Conservation (phyloP, 1,140 invertebrate species). For the Drosophila mayri region DNA sequence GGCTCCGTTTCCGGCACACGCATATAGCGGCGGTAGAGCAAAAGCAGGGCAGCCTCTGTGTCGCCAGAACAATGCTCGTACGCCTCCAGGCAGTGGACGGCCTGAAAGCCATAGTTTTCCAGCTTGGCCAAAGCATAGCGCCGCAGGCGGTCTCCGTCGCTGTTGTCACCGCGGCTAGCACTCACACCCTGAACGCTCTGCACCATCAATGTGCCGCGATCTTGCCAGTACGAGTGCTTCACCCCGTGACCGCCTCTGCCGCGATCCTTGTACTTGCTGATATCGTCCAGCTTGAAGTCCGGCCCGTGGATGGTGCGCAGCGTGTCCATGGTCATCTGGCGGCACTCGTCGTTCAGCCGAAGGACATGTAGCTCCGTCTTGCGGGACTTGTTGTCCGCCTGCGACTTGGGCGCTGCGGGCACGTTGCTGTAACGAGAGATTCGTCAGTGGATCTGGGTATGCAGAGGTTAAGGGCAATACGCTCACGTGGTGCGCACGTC, state of each 20-base stretch:
- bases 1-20: conserved; percentile 70
- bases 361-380: conserved; percentile 91
- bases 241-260: conserved; percentile 87
- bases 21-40: conserved; percentile 89
- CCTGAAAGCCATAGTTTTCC: conserved; percentile 90
- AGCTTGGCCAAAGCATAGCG: conserved; percentile 90
- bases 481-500: conserved; percentile 86
- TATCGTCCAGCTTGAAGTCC: conserved; percentile 87
- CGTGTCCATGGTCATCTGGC: conserved; percentile 89
- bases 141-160: conserved; percentile 86
- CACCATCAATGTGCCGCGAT: conserved; percentile 89
- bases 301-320: conserved; percentile 89
- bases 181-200: conserved; percentile 89
- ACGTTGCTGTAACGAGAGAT: conserved; percentile 50
- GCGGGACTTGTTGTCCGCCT: conserved; percentile 84
- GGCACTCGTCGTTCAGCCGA: conserved; percentile 87
- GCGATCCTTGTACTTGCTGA: conserved; percentile 88
- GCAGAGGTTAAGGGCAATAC: no score
- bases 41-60: conserved; percentile 88
- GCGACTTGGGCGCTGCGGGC: conserved; percentile 49
- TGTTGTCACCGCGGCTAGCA: conserved; percentile 70
- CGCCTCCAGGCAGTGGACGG: conserved; percentile 90
- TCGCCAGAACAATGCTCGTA: conserved; percentile 88
- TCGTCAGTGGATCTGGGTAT: background rate
- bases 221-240: conserved; percentile 90